Evolutionary conservation across 2,888 invertebrate species (phyloP).

Genomic region (Melipona bicolor): DNA sequence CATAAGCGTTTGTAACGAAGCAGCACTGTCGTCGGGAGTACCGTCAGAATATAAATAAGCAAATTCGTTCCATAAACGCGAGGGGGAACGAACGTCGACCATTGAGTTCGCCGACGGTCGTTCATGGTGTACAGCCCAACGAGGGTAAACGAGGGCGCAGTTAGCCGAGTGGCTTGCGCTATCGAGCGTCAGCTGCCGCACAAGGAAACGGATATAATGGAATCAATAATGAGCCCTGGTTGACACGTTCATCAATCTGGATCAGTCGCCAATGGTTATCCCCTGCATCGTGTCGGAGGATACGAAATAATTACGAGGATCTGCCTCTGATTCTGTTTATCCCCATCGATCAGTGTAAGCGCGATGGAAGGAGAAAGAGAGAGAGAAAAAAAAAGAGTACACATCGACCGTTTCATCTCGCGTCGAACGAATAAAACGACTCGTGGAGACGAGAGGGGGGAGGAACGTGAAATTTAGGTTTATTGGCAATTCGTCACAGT

Average conservation of each 20-base stretch:
- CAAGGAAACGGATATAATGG: conserved; percentile 76
- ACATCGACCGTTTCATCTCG: background rate
- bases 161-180: conserved; percentile 54
- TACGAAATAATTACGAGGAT: conserved; percentile 74
- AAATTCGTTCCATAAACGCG: background rate
- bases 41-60: background rate
- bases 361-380: background rate
- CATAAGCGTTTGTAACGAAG: too few species aligned
- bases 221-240: conserved; percentile 76
- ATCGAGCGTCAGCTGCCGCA: conserved; percentile 43
- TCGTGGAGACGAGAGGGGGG: background rate
- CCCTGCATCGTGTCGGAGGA: conserved; percentile 49
- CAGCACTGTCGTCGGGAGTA: too few species aligned
- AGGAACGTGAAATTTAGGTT: background rate
- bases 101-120: background rate
- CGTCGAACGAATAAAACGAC: conserved; percentile 7
- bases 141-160: background rate
- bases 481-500: conserved; percentile 53
- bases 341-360: background rate
- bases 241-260: conserved; percentile 78
- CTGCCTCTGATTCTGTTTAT: background rate
- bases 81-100: background rate
- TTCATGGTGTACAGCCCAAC: background rate
- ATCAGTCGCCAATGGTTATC: conserved; percentile 50
- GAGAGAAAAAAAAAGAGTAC: too few species aligned